Conservation (phyloP, 92 coral and sea anemone species). For the Meandrina meandrites region DNA sequence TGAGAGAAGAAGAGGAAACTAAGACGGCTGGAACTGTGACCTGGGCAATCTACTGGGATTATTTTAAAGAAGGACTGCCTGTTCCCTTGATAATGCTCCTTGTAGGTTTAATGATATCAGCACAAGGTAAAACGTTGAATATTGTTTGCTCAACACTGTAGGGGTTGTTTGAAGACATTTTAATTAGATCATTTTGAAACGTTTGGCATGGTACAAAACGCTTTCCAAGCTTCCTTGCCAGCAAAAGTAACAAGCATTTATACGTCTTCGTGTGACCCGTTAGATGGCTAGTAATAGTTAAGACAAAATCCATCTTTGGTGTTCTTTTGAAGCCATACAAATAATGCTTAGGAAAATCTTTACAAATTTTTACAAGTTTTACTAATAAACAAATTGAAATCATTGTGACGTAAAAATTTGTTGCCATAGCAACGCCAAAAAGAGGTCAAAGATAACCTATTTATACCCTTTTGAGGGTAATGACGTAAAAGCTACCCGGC, state of each 20-base stretch:
- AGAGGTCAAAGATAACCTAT: too few relatives aligned
- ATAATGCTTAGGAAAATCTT: too few relatives aligned
- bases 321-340: too few relatives aligned
- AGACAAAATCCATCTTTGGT: too few relatives aligned
- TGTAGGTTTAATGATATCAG: neutral
- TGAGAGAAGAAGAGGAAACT: constrained; percentile 3
- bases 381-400: too few relatives aligned
- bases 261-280: neutral
- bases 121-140: neutral
- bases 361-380: too few relatives aligned
- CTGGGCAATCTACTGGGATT: constrained; percentile 15
- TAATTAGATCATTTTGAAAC: neutral
- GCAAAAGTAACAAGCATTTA: neutral
- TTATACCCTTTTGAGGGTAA: too few relatives aligned
- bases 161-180: too few relatives aligned
- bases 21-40: neutral
- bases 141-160: neutral
- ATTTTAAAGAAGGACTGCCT: neutral
- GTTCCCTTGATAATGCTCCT: neutral
- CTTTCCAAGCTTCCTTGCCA: neutral
- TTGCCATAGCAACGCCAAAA: too few relatives aligned
- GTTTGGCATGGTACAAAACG: neutral
- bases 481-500: too few relatives aligned
- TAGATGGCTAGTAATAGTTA: too few relatives aligned
- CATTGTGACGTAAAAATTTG: too few relatives aligned